Conservation (phyloP, 2,113 vertebrate species). For the Empidonax alnorum region DNA sequence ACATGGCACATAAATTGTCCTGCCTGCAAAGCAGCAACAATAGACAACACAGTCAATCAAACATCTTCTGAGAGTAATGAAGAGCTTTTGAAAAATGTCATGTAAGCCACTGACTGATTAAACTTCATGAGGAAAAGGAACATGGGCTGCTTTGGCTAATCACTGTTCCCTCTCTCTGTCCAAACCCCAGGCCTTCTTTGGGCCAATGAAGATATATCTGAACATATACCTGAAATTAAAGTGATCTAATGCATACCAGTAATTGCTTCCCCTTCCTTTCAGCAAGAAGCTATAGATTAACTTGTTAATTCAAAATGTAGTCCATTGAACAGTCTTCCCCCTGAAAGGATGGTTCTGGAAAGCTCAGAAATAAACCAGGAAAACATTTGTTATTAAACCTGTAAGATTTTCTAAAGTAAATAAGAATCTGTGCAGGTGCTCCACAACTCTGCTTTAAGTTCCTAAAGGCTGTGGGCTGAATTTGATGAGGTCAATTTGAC, state of each 20-base stretch:
- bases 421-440: conserved; percentile 24
- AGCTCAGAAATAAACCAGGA: conserved; percentile 26
- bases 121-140: conserved; percentile 45
- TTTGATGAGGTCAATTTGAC: conserved; percentile 31
- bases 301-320: conserved; percentile 48
- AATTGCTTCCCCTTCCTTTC: conserved; percentile 35
- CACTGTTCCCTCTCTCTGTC: conserved; percentile 7
- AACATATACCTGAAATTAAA: conserved; percentile 21
- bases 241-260: conserved; percentile 31
- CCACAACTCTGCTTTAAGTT: neutral
- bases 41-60: neutral
- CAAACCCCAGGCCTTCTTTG: neutral
- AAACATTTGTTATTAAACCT: conserved; percentile 12
- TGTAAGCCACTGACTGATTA: conserved; percentile 40
- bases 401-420: conserved; percentile 5
- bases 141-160: conserved; percentile 53
- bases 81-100: conserved; percentile 55
- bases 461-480: neutral
- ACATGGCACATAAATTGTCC: neutral
- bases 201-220: conserved; percentile 10
- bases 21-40: neutral
- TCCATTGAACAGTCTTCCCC: conserved; percentile 1
- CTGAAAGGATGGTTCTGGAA: conserved; percentile 3
- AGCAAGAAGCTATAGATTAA: conserved; percentile 58
- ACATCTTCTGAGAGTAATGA: conserved; percentile 27